A percentile compares a stretch with the other conserved stretches of the same genome.
Evolutionary conservation across 1,140 invertebrate species (phyloP).

Genomic region (Drosophila kikkawai): DNA sequence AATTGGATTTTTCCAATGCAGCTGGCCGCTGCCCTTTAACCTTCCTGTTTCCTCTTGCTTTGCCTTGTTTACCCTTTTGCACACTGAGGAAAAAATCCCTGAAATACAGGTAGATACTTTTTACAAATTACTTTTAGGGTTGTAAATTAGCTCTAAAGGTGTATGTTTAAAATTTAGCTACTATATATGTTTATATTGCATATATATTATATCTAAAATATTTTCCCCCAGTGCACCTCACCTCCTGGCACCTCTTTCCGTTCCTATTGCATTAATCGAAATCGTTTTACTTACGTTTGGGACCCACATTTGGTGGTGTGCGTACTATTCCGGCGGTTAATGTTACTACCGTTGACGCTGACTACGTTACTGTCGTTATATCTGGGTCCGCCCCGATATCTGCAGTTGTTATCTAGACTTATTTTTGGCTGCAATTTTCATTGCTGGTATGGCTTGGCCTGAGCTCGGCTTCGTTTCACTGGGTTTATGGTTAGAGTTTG

Average conservation of each 20-base stretch:
- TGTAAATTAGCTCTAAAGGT: not conserved
- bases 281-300: conserved; percentile 70
- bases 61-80: conserved; percentile 21
- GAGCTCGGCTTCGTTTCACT: conserved; percentile 33
- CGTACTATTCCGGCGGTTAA: not conserved
- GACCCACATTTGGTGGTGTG: conserved; percentile 52
- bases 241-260: not conserved
- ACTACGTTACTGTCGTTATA: conserved; percentile 12
- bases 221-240: not conserved
- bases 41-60: conserved; percentile 14
- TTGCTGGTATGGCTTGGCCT: conserved; percentile 48
- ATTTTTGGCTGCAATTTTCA: conserved; percentile 71
- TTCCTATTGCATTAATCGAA: conserved; percentile 69
- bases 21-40: conserved; percentile 23
- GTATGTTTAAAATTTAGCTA: not conserved
- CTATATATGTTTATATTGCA: no score
- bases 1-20: conserved; percentile 36
- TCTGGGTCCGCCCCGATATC: conserved; percentile 48
- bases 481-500: conserved; percentile 67
- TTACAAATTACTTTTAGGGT: not conserved
- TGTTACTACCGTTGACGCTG: conserved; percentile 30
- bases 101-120: not conserved
- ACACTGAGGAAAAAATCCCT: not conserved
- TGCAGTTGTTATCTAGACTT: conserved; percentile 65
- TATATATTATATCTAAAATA: no score